These are phyloP conservation scores for Falco biarmicus DNA, from an alignment of 2,797 vertebrate genomes.

Conservation along the genomic window DNA sequence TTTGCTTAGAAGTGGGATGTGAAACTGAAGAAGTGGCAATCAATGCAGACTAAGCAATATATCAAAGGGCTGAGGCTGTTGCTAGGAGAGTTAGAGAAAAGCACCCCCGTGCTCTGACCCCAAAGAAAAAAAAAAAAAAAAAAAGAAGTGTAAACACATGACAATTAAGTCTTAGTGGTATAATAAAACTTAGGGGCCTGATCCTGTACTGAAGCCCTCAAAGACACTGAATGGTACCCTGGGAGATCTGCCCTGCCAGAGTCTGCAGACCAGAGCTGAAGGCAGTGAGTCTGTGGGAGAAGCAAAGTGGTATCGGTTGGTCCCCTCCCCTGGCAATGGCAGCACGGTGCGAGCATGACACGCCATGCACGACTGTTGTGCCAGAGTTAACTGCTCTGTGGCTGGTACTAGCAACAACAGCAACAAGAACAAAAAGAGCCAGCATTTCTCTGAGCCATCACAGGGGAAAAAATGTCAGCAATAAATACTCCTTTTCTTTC, in stretches of 20 bases:
- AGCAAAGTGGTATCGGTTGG: neutral
- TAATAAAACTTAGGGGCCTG: neutral
- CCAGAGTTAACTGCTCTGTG: neutral
- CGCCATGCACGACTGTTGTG: fast-evolving
- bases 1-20: slow-evolving; percentile 3
- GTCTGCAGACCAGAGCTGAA: neutral
- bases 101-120: neutral
- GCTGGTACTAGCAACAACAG: neutral
- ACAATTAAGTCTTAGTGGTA: slow-evolving; percentile 49
- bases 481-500: slow-evolving; percentile 64
- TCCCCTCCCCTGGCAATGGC: neutral
- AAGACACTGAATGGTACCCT: neutral
- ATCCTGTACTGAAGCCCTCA: neutral
- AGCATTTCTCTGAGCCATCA: neutral
- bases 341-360: neutral
- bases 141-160: slow-evolving; percentile 41
- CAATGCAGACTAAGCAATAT: neutral
- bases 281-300: neutral
- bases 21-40: neutral
- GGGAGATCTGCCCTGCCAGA: neutral
- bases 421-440: neutral
- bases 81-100: neutral
- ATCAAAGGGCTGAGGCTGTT: neutral
- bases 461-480: slow-evolving; percentile 29
- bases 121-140: neutral